Evolutionary conservation across 1,140 invertebrate genomes (phyloP).

Genomic region (Bursaphelenchus mucronatus): DNA sequence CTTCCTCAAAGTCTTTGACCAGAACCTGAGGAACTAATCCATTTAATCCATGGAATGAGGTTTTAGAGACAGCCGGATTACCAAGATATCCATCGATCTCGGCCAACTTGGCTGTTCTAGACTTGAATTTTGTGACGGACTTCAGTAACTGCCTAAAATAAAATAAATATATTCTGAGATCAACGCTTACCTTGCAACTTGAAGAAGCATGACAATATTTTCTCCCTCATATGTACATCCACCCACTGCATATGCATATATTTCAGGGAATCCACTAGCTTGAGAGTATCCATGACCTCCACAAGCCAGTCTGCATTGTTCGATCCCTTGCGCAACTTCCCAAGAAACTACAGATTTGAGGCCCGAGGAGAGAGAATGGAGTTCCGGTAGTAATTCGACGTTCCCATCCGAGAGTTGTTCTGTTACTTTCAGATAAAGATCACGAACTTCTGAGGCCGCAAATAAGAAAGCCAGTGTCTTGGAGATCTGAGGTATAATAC

Average conservation of each 20-base stretch:
- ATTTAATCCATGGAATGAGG: too few relatives aligned
- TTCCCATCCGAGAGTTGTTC: slow-evolving; percentile 25
- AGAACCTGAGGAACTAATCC: too few relatives aligned
- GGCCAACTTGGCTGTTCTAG: slow-evolving; percentile 19
- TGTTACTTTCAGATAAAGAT: slow-evolving; percentile 67
- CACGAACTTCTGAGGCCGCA: slow-evolving; percentile 72
- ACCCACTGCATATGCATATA: slow-evolving; percentile 75
- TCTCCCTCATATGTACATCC: slow-evolving; percentile 88
- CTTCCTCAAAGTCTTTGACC: too few relatives aligned
- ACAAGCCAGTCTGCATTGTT: slow-evolving; percentile 77
- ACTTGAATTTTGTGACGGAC: slow-evolving; percentile 66
- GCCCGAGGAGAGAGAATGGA: slow-evolving; percentile 83
- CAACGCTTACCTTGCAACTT: slow-evolving; percentile 74
- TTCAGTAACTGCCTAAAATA: slow-evolving; percentile 83
- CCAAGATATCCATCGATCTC: slow-evolving; percentile 35
- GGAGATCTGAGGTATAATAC: slow-evolving; percentile 76
- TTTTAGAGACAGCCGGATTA: too few relatives aligned
- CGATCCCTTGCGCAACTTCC: slow-evolving; percentile 72
- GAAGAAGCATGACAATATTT: slow-evolving; percentile 81
- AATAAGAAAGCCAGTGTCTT: slow-evolving; percentile 73
- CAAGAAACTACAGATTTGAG: slow-evolving; percentile 78
- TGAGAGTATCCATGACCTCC: slow-evolving; percentile 89
- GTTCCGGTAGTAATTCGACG: slow-evolving; percentile 47
- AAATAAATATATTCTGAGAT: slow-evolving; percentile 82
- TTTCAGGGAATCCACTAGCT: slow-evolving; percentile 75